Percentiles rank a stretch among this genome's conserved stretches.
These are phyloP conservation scores for Onchidella celtica DNA, from an alignment of 2,888 invertebrate species.

Conservation along the genomic window DNA sequence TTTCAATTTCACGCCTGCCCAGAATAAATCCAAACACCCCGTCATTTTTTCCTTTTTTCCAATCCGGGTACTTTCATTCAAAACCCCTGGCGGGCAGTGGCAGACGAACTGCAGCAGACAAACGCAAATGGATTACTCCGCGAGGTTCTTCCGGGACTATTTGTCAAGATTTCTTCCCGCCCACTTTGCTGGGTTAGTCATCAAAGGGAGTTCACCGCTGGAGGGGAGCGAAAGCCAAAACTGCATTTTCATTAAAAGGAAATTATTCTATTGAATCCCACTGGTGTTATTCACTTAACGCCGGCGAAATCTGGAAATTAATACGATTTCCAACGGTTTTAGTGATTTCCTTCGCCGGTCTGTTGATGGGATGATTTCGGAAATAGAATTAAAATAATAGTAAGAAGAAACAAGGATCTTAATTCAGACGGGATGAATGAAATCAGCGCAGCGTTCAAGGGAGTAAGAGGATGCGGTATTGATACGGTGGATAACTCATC, in stretches of 20 bases:
- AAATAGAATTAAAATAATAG: neutral
- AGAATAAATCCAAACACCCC: too few relatives aligned
- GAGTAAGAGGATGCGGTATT: too few relatives aligned
- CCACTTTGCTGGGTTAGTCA: conserved; percentile 23
- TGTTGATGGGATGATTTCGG: conserved; percentile 10
- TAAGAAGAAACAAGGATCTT: neutral
- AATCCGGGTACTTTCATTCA: neutral
- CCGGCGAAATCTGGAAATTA: conserved; percentile 15
- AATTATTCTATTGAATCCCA: conserved; percentile 33
- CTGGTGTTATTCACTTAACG: neutral
- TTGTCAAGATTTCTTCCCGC: neutral
- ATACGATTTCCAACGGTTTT: neutral
- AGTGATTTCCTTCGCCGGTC: neutral
- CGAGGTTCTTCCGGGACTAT: neutral
- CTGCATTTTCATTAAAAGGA: conserved; percentile 38
- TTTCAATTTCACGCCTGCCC: too few relatives aligned
- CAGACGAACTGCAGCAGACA: neutral
- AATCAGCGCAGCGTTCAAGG: neutral
- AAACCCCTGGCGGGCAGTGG: neutral
- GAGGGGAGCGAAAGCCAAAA: conserved; percentile 1
- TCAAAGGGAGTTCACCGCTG: neutral
- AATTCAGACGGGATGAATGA: neutral
- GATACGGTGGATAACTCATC: too few relatives aligned
- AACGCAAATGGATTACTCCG: neutral
- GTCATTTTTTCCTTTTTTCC: too few relatives aligned